phyloP scores from a whole-genome alignment of 2,888 invertebrate species.

The Scaptomyza reducta region DNA sequence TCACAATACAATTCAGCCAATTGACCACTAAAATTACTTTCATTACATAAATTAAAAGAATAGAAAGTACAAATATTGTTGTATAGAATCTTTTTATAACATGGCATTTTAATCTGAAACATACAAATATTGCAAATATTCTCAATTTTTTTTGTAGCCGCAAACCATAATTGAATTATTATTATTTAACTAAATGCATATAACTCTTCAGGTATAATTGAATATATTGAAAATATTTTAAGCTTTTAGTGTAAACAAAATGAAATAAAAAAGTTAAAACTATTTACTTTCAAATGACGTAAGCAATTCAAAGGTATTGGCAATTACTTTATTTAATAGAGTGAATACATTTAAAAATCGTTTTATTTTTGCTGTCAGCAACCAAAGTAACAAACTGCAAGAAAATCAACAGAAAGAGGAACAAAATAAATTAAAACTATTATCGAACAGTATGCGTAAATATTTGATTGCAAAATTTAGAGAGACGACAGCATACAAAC shows the following conservation, averaged over 20 bases:
- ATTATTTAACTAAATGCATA: background rate
- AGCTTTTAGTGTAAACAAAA: background rate
- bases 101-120: too few species aligned
- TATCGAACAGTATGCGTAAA: slow-evolving; percentile 38
- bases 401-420: background rate
- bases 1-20: background rate
- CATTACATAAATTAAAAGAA: background rate
- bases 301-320: too few species aligned
- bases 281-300: too few species aligned
- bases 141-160: too few species aligned
- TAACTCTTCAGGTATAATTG: background rate
- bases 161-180: background rate
- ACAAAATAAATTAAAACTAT: slow-evolving; percentile 3
- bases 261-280: too few species aligned
- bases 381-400: slow-evolving; percentile 1
- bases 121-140: too few species aligned
- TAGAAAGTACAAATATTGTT: too few species aligned
- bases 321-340: background rate
- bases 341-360: slow-evolving; percentile 10
- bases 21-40: background rate
- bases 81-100: too few species aligned
- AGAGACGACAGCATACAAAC: slow-evolving; percentile 31
- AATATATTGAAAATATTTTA: background rate
- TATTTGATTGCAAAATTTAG: slow-evolving; percentile 48
- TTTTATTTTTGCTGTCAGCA: slow-evolving; percentile 45